Base-by-base conservation (phyloP, 2,113 vertebrate species). In the Pseudopodoces humilis region DNA sequence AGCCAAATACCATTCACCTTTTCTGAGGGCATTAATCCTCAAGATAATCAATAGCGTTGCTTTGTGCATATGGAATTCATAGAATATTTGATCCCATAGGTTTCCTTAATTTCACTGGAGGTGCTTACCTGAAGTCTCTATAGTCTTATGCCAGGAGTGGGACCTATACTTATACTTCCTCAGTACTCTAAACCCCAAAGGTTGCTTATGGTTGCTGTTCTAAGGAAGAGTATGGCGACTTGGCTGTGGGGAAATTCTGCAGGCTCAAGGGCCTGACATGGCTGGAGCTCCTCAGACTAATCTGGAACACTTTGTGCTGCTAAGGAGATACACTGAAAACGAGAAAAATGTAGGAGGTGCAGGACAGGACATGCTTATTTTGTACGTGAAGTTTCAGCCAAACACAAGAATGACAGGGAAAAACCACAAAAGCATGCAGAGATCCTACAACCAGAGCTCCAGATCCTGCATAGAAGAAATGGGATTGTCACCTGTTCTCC, bases 401-500 rank as follows among this genome's bases (percentile, higher is more conserved):
- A 75, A 91, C 65, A 80, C 64, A 96, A 89, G 46, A 92, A 83
- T 37, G 37, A 63, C 35, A 91, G 41, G 37, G 37, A 43, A 72
- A 88, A 96, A 82, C 19, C 39, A 89, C 56, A 71, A 75, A 89
- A 55, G 23, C 41, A 43, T 20, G 25, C 31, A 72, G 53, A 82
- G 20, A 55, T 79, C 33, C 52, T 67, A 43, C 24, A 71, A 12
- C 28, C 16, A 39, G 35, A 91, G 11, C 7, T 81, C 21, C 39
- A 74, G 33, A 44, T 50, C 55, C 41, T 67, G 28, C 22, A n/a
- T 2, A 78, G 68, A 89, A 69, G 52, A 85, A 94, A 60, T 14
- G 28, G 27, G 22, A 63, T 74, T 1, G 1, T 90, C 52, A 97
- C 97, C 97, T 96, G 81, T 56, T 89, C 79, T 92, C 52, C 95